Conservation (phyloP, 1,140 invertebrate species). For the Apis laboriosa region DNA sequence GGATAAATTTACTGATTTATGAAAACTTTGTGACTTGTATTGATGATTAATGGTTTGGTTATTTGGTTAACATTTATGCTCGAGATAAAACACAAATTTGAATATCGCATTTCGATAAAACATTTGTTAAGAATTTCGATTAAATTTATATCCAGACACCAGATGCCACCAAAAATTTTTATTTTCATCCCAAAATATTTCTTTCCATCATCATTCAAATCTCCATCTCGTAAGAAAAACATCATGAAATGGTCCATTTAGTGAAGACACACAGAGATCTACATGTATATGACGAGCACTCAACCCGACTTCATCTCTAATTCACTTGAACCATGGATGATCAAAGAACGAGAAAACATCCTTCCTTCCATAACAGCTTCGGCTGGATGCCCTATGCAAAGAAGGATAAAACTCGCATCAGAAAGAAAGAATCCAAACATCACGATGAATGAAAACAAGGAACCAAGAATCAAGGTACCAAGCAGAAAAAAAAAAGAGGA, state of each 20-base stretch:
- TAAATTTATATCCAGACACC: no score
- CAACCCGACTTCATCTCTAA: conserved; percentile 47
- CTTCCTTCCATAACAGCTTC: conserved; percentile 5
- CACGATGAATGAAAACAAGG: conserved; percentile 9
- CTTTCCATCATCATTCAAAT: background rate
- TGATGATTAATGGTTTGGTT: no score
- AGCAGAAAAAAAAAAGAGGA: background rate
- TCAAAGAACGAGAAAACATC: conserved; percentile 59
- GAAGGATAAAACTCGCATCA: conserved; percentile 8
- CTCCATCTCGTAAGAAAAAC: conserved; percentile 13
- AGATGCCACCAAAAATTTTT: no score
- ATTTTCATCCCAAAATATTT: background rate
- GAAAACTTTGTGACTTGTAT: no score
- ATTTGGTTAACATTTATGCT: no score
- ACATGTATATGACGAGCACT: background rate
- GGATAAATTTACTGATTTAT: background rate
- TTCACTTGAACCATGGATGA: conserved; percentile 57
- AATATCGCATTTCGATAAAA: no score
- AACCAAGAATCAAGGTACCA: background rate
- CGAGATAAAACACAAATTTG: no score
- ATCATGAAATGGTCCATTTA: background rate
- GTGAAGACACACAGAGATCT: background rate
- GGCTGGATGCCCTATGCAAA: background rate
- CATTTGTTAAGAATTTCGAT: no score
- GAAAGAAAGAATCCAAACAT: background rate